Evolutionary conservation across 23 tunicate genomes (phyloP), one percentile per base, ranked within the genome.

Genomic region (Phallusia fumigata): DNA sequence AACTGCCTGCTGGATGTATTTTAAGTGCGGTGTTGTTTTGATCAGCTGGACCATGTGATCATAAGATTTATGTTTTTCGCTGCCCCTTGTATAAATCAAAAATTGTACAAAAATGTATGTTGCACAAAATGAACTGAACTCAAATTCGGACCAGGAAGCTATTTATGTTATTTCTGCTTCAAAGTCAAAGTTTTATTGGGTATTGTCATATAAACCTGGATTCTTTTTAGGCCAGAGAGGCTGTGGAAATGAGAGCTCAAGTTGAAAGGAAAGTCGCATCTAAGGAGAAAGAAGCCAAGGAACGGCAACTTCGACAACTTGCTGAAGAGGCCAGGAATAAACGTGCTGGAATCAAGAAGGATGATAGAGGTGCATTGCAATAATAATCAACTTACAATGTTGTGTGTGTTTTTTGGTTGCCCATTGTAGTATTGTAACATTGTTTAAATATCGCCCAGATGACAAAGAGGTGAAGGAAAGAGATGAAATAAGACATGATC

Each of bases 311-410:
- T 35, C 87, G 96, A 10, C 86, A 96, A 53, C 86, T 96, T 35
- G 99, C 99, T n/a, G 96, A 96, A 87, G 96, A 88, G 44, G 93
- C 96, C 22, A 81, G 99, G 35, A 88, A 84, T 75, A 96, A 96
- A 52, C 65, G 99, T 33, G 89, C 91, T 32, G 99, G 99, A 18
- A 85, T 91, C 47, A 74, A 81, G 22, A 88, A 84, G 34, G 95
- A 95, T 21, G 91, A 83, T 45, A 88, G 92, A 85, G 88, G 93
- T 91, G 26, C 5, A n/a, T n/a, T n/a, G n/a, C n/a, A n/a, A n/a
- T n/a, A n/a, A n/a, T n/a, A n/a, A n/a, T n/a, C n/a, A n/a, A n/a
- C n/a, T 35, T 49, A 2, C 36, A 18, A 49, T 78, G 8, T 45
- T 45, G 31, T 36, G 3, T n/a, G 36, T 30, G 13, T n/a, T 30